Evolutionary conservation across 2,113 vertebrate species (phyloP).

Genomic region (Pogonocichla stellata): DNA sequence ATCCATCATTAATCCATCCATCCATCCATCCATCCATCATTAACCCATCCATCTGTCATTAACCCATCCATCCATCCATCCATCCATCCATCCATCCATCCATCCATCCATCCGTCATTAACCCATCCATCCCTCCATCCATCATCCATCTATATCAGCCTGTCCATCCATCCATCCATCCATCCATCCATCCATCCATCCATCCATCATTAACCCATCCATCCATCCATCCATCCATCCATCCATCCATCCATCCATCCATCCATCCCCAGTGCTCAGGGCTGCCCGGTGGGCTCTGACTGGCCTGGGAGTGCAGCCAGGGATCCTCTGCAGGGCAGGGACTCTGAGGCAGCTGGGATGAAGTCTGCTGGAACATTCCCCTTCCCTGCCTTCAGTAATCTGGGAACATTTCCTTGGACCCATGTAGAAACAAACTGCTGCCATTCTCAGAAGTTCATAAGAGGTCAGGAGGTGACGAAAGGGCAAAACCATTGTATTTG

Average conservation of each 20-base stretch:
- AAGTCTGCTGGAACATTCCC: background rate
- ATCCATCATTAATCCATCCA: too few relatives aligned
- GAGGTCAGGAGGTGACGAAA: background rate
- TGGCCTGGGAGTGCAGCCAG: background rate
- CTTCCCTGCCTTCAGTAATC: background rate
- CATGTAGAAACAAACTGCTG: background rate
- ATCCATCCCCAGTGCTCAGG: fast-evolving
- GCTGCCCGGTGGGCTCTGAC: background rate
- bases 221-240: too few relatives aligned
- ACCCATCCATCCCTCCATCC: too few relatives aligned
- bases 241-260: too few relatives aligned
- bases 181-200: too few relatives aligned
- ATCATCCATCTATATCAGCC: too few relatives aligned
- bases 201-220: too few relatives aligned
- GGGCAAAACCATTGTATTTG: background rate
- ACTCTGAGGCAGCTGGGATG: background rate
- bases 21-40: background rate
- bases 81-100: too few relatives aligned
- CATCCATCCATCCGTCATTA: too few relatives aligned
- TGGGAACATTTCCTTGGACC: background rate
- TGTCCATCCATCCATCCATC: too few relatives aligned
- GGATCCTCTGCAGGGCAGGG: too few relatives aligned
- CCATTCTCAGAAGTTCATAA: background rate
- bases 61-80: too few relatives aligned
- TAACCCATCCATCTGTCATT: background rate